Evolutionary conservation across 1,140 invertebrate genomes (phyloP).

Genomic region (Agraylea sexmaculata): DNA sequence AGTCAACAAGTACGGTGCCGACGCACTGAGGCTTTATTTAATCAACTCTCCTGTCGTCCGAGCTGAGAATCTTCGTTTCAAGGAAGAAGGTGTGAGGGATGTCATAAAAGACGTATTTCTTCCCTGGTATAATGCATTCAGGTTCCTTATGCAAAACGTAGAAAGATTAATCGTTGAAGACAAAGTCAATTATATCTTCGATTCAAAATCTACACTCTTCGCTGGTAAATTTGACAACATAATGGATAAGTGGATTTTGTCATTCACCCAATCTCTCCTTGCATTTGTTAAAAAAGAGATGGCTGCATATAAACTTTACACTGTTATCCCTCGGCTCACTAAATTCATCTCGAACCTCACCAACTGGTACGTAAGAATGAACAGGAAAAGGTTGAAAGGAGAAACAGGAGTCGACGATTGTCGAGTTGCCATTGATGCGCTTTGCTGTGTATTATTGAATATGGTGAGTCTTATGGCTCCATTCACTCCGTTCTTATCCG

Average conservation of each 20-base stretch:
- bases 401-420: slow-evolving; percentile 71
- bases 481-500: slow-evolving; percentile 94
- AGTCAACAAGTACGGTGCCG: slow-evolving; percentile 90
- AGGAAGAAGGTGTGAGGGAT: slow-evolving; percentile 93
- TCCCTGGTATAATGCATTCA: slow-evolving; percentile 98
- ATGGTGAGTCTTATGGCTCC: slow-evolving; percentile 92
- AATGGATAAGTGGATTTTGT: slow-evolving; percentile 97
- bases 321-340: slow-evolving; percentile 84
- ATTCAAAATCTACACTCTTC: slow-evolving; percentile 37
- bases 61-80: slow-evolving; percentile 92
- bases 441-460: slow-evolving; percentile 78
- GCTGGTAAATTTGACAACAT: slow-evolving; percentile 56
- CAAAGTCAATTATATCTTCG: slow-evolving; percentile 47
- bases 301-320: slow-evolving; percentile 88
- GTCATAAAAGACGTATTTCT: slow-evolving; percentile 96
- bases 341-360: slow-evolving; percentile 97
- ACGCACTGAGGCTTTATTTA: slow-evolving; percentile 90
- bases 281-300: slow-evolving; percentile 87
- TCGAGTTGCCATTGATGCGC: slow-evolving; percentile 69
- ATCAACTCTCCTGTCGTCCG: slow-evolving; percentile 97
- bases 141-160: slow-evolving; percentile 90
- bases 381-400: slow-evolving; percentile 85
- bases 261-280: slow-evolving; percentile 88
- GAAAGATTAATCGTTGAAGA: slow-evolving; percentile 67
- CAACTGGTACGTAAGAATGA: slow-evolving; percentile 98